phyloP scores from a whole-genome alignment of 2,888 invertebrate species.

The Oscheius myriophilus region DNA sequence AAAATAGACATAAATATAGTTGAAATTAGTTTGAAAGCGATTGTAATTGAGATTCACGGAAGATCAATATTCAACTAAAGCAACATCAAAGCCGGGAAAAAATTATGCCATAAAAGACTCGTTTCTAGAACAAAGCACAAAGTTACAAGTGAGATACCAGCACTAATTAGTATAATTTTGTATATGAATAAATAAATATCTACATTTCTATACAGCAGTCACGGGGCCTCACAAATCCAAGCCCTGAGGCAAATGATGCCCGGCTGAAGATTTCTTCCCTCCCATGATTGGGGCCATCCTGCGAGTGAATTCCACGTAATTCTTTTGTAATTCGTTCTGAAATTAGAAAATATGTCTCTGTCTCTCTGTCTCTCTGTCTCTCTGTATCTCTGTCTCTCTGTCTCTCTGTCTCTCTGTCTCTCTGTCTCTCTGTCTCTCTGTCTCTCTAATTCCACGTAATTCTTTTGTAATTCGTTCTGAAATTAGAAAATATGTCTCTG shows the following conservation, averaged over 20 bases:
- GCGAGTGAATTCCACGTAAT: slow-evolving; percentile 28
- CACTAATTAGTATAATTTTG: neutral
- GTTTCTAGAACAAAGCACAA: neutral
- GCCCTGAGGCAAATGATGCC: neutral
- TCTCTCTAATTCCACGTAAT: slow-evolving; percentile 32
- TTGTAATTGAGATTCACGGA: neutral
- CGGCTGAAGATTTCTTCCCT: slow-evolving; percentile 5
- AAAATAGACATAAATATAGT: neutral
- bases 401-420: neutral
- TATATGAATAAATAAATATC: slow-evolving; percentile 7
- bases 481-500: neutral
- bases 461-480: slow-evolving; percentile 31
- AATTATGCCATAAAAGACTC: neutral
- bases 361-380: no score
- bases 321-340: slow-evolving; percentile 31
- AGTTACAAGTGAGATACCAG: no score
- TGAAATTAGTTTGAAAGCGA: no score
- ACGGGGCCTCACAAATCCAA: slow-evolving; percentile 16
- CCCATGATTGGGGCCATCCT: slow-evolving; percentile 30
- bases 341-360: neutral
- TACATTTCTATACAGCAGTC: slow-evolving; percentile 16
- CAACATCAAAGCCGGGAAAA: no score
- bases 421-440: neutral
- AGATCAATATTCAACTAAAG: neutral
- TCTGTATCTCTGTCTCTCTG: no score